These are phyloP conservation scores for Eudyptes chrysolophus DNA, from an alignment of 2,113 vertebrate species.

Conservation along the genomic window DNA sequence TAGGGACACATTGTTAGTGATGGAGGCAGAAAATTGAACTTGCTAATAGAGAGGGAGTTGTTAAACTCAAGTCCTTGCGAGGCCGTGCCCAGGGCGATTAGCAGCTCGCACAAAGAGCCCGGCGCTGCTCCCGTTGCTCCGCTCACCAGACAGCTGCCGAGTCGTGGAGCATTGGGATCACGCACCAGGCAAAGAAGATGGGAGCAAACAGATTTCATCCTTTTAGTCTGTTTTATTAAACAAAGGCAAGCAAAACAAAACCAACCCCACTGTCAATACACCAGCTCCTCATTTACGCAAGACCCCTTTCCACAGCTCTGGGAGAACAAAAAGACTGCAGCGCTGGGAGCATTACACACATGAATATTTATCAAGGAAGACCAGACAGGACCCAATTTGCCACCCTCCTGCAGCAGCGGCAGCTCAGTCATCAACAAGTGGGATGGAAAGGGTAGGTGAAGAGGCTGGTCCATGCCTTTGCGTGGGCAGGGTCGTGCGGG, in stretches of 20 bases:
- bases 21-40: background rate
- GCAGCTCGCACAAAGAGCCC: background rate
- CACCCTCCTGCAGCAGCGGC: background rate
- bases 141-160: accelerated
- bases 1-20: background rate
- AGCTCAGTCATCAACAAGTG: background rate
- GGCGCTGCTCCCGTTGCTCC: accelerated
- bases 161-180: accelerated
- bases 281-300: background rate
- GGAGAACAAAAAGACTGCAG: background rate
- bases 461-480: background rate
- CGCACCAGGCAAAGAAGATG: background rate
- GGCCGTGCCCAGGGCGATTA: accelerated
- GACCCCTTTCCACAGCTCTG: background rate
- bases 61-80: background rate
- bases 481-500: accelerated
- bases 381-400: background rate
- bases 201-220: background rate
- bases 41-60: background rate
- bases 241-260: slow-evolving; percentile 1
- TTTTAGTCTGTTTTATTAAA: slow-evolving; percentile 49
- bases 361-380: slow-evolving; percentile 16
- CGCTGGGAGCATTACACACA: background rate
- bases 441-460: background rate
- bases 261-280: background rate